Evolutionary conservation across 2,888 invertebrate genomes (phyloP).

Genomic region (Prostheceraeus crozeri): DNA sequence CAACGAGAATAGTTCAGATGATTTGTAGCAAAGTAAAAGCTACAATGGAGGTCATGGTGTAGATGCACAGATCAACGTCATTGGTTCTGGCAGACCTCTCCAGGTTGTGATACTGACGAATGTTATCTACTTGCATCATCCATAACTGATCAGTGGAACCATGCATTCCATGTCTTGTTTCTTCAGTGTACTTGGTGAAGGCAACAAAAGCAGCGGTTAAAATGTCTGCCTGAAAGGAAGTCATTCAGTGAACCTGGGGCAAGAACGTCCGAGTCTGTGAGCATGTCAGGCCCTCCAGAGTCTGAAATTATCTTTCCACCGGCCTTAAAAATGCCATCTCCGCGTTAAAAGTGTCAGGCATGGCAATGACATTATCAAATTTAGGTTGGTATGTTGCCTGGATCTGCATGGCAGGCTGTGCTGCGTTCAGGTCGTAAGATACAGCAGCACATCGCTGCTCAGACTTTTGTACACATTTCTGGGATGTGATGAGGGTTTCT

Average conservation of each 20-base stretch:
- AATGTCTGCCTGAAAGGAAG: slow-evolving; percentile 40
- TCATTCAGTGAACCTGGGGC: slow-evolving; percentile 41
- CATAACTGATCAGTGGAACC: slow-evolving; percentile 27
- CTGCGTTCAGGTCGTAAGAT: slow-evolving; percentile 40
- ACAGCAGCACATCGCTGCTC: slow-evolving; percentile 38
- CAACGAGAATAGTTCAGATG: slow-evolving; percentile 24
- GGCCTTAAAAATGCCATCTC: slow-evolving; percentile 41
- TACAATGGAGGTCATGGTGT: slow-evolving; percentile 3
- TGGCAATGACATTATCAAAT: slow-evolving; percentile 42
- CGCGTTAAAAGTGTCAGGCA: slow-evolving; percentile 42
- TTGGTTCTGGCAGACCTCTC: slow-evolving; percentile 22
- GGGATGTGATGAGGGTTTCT: slow-evolving; percentile 38
- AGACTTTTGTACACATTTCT: slow-evolving; percentile 39
- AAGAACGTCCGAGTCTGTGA: slow-evolving; percentile 42
- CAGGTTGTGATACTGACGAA: slow-evolving; percentile 4
- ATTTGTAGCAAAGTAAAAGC: slow-evolving; percentile 25
- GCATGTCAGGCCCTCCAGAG: slow-evolving; percentile 41
- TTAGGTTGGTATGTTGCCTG: slow-evolving; percentile 40
- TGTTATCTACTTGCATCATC: slow-evolving; percentile 19
- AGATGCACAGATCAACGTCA: slow-evolving; percentile 25
- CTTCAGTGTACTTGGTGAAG: no score
- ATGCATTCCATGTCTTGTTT: slow-evolving; percentile 27
- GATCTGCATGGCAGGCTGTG: slow-evolving; percentile 42
- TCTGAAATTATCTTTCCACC: slow-evolving; percentile 42
- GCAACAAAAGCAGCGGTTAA: slow-evolving; percentile 42